Conservation (phyloP, 2,888 invertebrate species). For the Xanthia icteritia region DNA sequence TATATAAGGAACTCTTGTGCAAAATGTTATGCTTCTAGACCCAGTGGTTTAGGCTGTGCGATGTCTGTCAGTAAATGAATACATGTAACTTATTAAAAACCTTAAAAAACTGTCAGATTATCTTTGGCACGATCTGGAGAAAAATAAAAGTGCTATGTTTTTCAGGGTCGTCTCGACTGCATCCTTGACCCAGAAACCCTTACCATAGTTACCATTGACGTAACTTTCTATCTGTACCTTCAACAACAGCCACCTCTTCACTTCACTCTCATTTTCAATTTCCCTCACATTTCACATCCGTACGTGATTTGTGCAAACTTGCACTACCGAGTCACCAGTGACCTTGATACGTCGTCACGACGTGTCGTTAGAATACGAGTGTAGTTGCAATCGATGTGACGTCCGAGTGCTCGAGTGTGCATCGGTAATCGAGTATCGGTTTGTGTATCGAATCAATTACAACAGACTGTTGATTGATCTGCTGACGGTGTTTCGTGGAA, state of each 20-base stretch:
- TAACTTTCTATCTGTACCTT: constrained; percentile 5
- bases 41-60: too few relatives aligned
- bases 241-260: too few relatives aligned
- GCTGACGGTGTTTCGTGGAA: neutral
- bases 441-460: constrained; percentile 26
- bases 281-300: constrained; percentile 22
- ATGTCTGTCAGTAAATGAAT: too few relatives aligned
- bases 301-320: constrained; percentile 53
- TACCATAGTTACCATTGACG: neutral
- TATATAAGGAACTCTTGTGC: too few relatives aligned
- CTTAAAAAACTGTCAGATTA: neutral
- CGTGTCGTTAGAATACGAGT: constrained; percentile 34
- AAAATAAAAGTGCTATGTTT: neutral
- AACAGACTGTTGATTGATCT: neutral
- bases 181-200: neutral
- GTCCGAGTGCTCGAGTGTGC: constrained; percentile 22
- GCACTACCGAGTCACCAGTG: constrained; percentile 29
- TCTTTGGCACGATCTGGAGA: neutral
- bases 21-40: too few relatives aligned
- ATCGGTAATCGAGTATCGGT: constrained; percentile 21
- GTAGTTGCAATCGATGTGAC: constrained; percentile 38
- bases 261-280: constrained; percentile 19
- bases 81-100: too few relatives aligned
- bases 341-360: constrained; percentile 46
- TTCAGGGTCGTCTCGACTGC: neutral